These are phyloP conservation scores for Lottia gigantea DNA, from an alignment of 2,888 invertebrate genomes.

Conservation along the genomic window DNA sequence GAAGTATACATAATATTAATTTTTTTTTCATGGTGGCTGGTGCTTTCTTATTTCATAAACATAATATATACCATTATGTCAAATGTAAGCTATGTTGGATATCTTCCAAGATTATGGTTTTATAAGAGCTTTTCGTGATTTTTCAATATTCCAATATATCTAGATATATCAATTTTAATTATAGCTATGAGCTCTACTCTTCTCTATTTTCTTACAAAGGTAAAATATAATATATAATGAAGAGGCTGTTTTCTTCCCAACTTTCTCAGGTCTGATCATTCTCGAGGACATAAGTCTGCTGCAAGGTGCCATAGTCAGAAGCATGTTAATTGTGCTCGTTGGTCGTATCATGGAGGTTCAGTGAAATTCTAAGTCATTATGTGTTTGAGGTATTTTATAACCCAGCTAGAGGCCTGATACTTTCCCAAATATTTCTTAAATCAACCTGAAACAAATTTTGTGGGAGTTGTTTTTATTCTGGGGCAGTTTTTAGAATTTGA, in stretches of 20 bases:
- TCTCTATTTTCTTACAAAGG: constrained; percentile 4
- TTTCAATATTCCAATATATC: no score
- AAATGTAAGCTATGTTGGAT: no score
- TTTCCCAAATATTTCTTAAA: no score
- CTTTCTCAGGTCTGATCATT: constrained; percentile 28
- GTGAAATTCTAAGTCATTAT: not conserved
- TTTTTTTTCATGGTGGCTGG: no score
- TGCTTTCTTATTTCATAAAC: no score
- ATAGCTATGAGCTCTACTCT: not conserved
- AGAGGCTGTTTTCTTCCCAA: constrained; percentile 19
- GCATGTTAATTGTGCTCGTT: not conserved
- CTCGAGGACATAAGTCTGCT: constrained; percentile 23
- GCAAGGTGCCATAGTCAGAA: constrained; percentile 21
- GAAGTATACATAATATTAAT: no score
- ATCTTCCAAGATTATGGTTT: no score
- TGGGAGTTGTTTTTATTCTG: not conserved
- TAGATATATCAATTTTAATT: not conserved
- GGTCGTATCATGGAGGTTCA: constrained; percentile 5
- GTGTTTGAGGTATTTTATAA: no score
- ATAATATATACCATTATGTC: no score
- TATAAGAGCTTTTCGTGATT: no score
- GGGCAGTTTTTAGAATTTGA: not conserved
- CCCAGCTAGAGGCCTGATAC: no score
- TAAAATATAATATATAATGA: constrained; percentile 19
- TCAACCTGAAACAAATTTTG: no score